Base-by-base conservation (phyloP, 2,113 vertebrate species). In the Amazona guildingii region DNA sequence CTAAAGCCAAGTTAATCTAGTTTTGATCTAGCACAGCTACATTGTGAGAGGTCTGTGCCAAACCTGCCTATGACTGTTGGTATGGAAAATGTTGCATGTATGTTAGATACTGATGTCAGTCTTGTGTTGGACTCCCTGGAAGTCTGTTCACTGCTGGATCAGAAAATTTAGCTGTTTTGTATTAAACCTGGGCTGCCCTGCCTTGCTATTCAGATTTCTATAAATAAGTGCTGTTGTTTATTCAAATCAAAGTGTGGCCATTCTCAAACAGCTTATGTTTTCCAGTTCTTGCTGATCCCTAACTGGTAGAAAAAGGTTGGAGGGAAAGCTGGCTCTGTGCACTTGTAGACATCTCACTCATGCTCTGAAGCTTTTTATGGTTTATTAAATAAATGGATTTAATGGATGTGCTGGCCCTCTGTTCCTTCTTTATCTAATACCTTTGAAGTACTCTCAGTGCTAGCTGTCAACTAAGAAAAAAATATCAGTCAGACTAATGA, bases 351-450 rank as follows among this genome's bases (percentile, higher is more conserved):
- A 76, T 87, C 93, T 92, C 90, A 49, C 70, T 95, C 88, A 55
- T 86, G 63, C 70, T 96, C 78, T 83, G 67, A 88, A 92, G 84
- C 79, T 88, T 97, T 92, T 89, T 93, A 88, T 95, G 79, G 86
- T 76, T 97, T 96, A 97, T 97, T 93, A 96, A 96, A 95, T 96
- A 95, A 96, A 96, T 97, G 44, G 74, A 89, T 92, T 96, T 96
- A 96, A 97, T 97, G 91, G 93, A 90, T 94, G 84, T 91, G 69
- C 83, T 97, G 87, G 79, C 67, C 73, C 61, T 91, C 90, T 89
- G 77, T 89, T 94, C 85, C 84, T 88, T 86, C 81, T 95, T 86
- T 92, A 95, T 92, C 75, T 90, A 91, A 64, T 94, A 95, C 95
- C 90, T 96, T 90, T 97, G 90, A 96, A 96, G 83, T 92, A 93